Evolutionary conservation across 2,797 vertebrate species (phyloP).

Genomic region (Agapornis canus): DNA sequence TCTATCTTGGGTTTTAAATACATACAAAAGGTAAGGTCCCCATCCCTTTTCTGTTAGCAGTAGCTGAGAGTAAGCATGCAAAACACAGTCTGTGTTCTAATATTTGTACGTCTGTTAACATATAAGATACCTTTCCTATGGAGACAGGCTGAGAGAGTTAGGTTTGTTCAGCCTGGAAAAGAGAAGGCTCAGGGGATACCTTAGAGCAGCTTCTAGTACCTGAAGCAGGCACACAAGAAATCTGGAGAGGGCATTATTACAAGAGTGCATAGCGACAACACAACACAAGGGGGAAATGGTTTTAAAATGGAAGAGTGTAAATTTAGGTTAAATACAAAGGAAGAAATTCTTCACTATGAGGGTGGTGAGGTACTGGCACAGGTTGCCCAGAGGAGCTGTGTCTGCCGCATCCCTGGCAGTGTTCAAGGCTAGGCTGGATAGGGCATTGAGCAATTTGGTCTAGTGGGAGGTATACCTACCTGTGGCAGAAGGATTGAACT

Average conservation of each 20-base stretch:
- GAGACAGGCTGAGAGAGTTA: background rate
- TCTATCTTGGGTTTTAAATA: slow-evolving; percentile 96
- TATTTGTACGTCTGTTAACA: background rate
- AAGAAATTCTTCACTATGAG: background rate
- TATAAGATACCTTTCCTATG: background rate
- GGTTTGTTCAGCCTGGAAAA: background rate
- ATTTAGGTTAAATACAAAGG: background rate
- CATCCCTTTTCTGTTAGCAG: background rate
- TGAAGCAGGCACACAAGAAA: background rate
- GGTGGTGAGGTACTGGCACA: background rate
- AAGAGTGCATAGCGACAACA: background rate
- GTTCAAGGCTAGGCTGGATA: background rate
- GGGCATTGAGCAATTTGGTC: background rate
- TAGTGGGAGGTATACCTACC: background rate
- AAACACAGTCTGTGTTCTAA: background rate
- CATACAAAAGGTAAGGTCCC: slow-evolving; percentile 87
- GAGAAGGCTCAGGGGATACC: background rate
- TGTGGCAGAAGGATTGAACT: background rate
- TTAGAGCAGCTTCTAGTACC: background rate
- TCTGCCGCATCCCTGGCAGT: background rate
- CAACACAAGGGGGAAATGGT: background rate
- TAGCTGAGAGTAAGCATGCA: background rate
- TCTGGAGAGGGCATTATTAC: background rate
- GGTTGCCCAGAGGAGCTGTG: background rate
- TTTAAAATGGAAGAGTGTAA: background rate